Evolutionary conservation across 2,888 invertebrate species (phyloP).

Genomic region (Torymus texanus): DNA sequence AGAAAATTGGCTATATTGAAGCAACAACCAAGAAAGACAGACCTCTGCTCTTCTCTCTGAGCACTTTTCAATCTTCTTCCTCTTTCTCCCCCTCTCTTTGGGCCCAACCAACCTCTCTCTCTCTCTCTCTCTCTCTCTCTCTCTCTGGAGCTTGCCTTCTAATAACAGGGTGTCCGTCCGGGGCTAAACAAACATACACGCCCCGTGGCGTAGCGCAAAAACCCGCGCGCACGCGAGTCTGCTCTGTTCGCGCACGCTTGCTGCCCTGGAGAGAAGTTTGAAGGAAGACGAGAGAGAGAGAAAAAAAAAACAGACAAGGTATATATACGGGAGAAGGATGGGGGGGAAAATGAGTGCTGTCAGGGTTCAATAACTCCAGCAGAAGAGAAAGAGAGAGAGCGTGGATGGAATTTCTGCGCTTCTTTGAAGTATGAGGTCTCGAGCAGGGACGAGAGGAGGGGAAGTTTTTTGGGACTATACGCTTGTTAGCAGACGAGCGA

Average conservation of each 20-base stretch:
- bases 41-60: constrained; percentile 46
- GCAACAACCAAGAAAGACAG: constrained; percentile 60
- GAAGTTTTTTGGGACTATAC: constrained; percentile 3
- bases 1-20: constrained; percentile 60
- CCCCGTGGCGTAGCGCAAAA: constrained; percentile 68
- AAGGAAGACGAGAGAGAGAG: constrained; percentile 19
- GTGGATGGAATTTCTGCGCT: constrained; percentile 35
- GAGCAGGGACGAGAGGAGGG: too few species aligned
- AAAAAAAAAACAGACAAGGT: neutral
- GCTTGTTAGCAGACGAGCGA: constrained; percentile 19
- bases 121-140: too few species aligned
- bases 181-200: constrained; percentile 75
- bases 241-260: too few species aligned
- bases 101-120: too few species aligned
- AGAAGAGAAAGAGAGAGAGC: neutral
- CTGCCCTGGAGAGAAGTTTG: neutral
- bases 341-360: constrained; percentile 52
- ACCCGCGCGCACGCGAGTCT: constrained; percentile 17
- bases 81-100: too few species aligned
- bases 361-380: constrained; percentile 53
- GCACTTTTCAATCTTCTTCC: too few species aligned
- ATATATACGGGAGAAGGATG: constrained; percentile 29
- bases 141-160: constrained; percentile 52
- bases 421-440: constrained; percentile 10
- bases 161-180: constrained; percentile 73